phyloP scores from a whole-genome alignment of 1,140 invertebrate genomes.

The Tachypleus tridentatus region DNA sequence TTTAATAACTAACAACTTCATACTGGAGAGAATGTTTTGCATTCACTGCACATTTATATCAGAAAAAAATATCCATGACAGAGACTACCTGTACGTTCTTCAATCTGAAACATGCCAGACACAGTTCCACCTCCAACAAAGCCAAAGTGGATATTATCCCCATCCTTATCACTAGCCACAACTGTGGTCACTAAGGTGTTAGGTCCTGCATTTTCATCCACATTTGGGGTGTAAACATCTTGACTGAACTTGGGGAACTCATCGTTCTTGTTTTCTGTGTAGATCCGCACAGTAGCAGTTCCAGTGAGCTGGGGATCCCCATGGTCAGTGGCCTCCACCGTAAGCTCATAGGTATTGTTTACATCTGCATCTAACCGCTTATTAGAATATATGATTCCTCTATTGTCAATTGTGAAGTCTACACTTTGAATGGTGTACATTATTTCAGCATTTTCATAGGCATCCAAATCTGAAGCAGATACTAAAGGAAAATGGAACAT shows the following conservation, averaged over 20 bases:
- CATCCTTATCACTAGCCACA: slow-evolving; percentile 86
- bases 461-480: slow-evolving; percentile 83
- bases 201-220: slow-evolving; percentile 85
- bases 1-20: no score
- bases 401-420: slow-evolving; percentile 81
- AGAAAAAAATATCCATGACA: no score
- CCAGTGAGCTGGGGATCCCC: slow-evolving; percentile 83
- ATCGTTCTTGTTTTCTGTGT: slow-evolving; percentile 92
- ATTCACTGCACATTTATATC: no score
- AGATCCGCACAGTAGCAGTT: slow-evolving; percentile 78
- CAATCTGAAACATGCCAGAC: slow-evolving; percentile 85
- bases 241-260: slow-evolving; percentile 91
- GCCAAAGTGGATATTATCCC: slow-evolving; percentile 83
- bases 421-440: slow-evolving; percentile 84
- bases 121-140: slow-evolving; percentile 81
- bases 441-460: slow-evolving; percentile 83
- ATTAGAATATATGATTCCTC: slow-evolving; percentile 80
- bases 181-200: slow-evolving; percentile 78
- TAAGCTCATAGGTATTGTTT: slow-evolving; percentile 90
- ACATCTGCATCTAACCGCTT: slow-evolving; percentile 87
- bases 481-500: slow-evolving; percentile 37
- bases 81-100: slow-evolving; percentile 59
- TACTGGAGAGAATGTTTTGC: no score
- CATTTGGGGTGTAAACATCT: slow-evolving; percentile 88
- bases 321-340: slow-evolving; percentile 77